Evolutionary conservation across 2,888 invertebrate genomes (phyloP), one percentile per base, ranked within the genome.

Genomic region (Idaea straminata): DNA sequence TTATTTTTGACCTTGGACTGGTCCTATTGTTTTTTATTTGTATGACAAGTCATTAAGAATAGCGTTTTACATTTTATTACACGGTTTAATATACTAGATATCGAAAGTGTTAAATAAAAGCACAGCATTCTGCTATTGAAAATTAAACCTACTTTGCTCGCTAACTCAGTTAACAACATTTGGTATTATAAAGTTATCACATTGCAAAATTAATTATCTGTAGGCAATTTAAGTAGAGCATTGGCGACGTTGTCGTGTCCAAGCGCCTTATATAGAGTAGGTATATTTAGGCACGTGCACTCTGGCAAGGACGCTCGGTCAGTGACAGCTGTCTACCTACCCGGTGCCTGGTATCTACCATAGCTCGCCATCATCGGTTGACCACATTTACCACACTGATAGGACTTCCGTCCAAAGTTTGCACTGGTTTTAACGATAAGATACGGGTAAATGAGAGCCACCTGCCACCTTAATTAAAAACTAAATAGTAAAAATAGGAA

Each of bases 261-360:
- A 47, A 47, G 47, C 47, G 47, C 47, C 47, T 7, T 5, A 5
- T 47, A 47, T 13, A 47, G 47, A 47, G 47, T 47, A 47, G 16
- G 16, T 58, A 6, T 58, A 58, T 58, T n/a, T 16, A 4, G 58
- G 16, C 58, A 58, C 58, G 58, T 58, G 58, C 58, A 58, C 58
- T 58, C 5, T n/a, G n/a, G 58, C 58, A 58, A 58, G 58, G 58
- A 58, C 58, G 58, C n/a, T 58, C 58, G 58, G 16, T 58, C 58
- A 58, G 5, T 58, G n/a, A 16, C 15, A 15, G 58, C 58, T n/a
- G 58, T 15, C 58, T 47, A 58, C 58, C 15, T 7, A 57, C 57
- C 2, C 2, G 15, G 10, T 15, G 57, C 57, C 7, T 2, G 3
- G 10, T 15, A 57, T 15, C 15, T n/a, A 16, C 58, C 58, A 58